Evolutionary conservation across 1,140 invertebrate species (phyloP), one percentile per base, ranked within the genome.

Genomic region (Drosophila orosa): DNA sequence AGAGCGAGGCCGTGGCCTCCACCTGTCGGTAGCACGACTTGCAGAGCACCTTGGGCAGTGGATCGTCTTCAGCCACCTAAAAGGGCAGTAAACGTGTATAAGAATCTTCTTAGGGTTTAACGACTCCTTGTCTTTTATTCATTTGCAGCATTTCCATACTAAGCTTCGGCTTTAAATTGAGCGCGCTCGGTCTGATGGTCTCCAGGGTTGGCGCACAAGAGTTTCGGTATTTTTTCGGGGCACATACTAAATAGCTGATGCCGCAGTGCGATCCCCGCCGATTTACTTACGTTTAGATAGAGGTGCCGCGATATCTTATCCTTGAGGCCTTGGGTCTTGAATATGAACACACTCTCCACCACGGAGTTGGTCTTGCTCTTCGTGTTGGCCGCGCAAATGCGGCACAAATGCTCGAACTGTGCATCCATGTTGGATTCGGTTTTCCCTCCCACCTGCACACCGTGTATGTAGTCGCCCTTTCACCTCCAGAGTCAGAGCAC

Each of bases 11-110:
- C 1, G 87, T 91, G 9, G 90, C 87, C 66, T 90, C 90, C 35
- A 91, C 87, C 52, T 91, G 86, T 7, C 90, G 84, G 67, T 90
- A 91, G 50, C 90, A 91, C 10, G 87, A 74, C 60, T 91, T 91
- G 40, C 90, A 91, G 5, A 91, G 65, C 15, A 90, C 79, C 56
- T 91, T 91, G 15, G 90, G 90, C 6, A 91, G 48, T 10, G 76
- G 72, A 58, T 91, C 90, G 52, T 91, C 77, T 48, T 90, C 83
- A n/a, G 60, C 59, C 31, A 87, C 84, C 83, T 87, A 47, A 24
- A 78, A 76, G 9, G 7, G 6, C 29, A 54, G 5, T 27, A 6
- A 13, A n/a, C 5, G 6, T 25, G 5, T 19, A 12, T 29, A 0
- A 22, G 8, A 54, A 54, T 24, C 15, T 5, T 17, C 5, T 6